A percentile compares a stretch with the other conserved stretches of the same genome.
phyloP scores from a whole-genome alignment of 2,888 invertebrate species.

The Camptogramma bilineatum region DNA sequence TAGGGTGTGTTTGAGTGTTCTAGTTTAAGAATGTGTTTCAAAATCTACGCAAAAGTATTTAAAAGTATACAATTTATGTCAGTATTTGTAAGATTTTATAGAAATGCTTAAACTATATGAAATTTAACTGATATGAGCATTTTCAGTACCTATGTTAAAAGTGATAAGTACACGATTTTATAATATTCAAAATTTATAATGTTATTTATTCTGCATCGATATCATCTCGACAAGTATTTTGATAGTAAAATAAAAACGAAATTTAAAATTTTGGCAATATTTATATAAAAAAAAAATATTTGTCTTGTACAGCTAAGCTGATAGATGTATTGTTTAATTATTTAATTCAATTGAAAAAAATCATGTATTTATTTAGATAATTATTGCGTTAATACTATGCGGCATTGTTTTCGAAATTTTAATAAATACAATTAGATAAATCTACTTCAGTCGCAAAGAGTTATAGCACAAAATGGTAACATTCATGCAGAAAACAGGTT shows the following conservation, averaged over 20 bases:
- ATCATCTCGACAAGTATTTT: constrained; percentile 30
- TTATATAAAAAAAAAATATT: constrained; percentile 12
- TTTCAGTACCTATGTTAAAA: constrained; percentile 12
- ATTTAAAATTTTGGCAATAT: constrained; percentile 11
- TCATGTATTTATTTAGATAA: background rate
- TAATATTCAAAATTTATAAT: constrained; percentile 5
- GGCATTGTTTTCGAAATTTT: background rate
- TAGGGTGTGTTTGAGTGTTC: background rate
- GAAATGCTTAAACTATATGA: constrained; percentile 16
- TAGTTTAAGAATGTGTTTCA: background rate
- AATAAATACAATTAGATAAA: background rate
- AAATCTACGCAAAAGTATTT: background rate
- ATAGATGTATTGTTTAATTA: constrained; percentile 3
- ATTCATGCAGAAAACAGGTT: constrained; percentile 7
- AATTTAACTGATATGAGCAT: constrained; percentile 6
- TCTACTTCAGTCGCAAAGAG: background rate
- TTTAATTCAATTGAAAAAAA: constrained; percentile 4
- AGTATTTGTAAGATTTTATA: constrained; percentile 2
- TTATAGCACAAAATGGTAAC: background rate
- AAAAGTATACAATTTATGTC: background rate
- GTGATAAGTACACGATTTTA: constrained; percentile 3
- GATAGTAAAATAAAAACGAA: constrained; percentile 23
- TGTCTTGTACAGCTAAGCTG: constrained; percentile 27
- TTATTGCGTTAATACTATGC: background rate
- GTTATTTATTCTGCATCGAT: constrained; percentile 8